Percentiles rank a stretch among this genome's conserved stretches.
These are phyloP conservation scores for Garra rufa DNA, from an alignment of 2,113 vertebrate species.

Conservation along the genomic window DNA sequence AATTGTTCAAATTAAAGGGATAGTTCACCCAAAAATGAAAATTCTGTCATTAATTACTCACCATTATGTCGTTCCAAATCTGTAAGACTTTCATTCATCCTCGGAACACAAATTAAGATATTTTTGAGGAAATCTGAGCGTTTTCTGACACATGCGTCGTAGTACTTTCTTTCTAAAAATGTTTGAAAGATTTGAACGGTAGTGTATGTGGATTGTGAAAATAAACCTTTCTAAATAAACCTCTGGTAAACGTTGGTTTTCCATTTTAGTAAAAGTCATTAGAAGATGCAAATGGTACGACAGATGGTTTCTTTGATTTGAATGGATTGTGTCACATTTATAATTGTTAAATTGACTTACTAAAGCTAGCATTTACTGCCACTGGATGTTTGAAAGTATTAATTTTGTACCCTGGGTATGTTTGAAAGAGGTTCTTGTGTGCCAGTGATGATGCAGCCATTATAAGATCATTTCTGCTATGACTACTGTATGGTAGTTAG, in stretches of 20 bases:
- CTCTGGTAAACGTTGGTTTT: background rate
- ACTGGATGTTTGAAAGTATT: conserved; percentile 2
- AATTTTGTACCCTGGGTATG: background rate
- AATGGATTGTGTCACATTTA: background rate
- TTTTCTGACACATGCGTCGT: too few species aligned
- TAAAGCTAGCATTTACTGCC: background rate
- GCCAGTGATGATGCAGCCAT: conserved; percentile 5
- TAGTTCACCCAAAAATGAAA: too few species aligned
- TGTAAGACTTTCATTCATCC: too few species aligned
- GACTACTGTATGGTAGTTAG: background rate
- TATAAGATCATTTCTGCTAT: conserved; percentile 24
- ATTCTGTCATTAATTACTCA: too few species aligned
- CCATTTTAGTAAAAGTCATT: background rate
- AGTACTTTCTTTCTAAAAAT: background rate
- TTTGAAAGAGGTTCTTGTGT: background rate
- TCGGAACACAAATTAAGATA: too few species aligned
- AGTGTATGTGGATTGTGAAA: background rate
- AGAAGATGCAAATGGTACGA: background rate
- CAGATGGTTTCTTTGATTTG: conserved; percentile 3
- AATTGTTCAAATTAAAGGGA: background rate
- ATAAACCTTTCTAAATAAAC: background rate
- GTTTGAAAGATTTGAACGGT: background rate
- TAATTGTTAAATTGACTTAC: background rate
- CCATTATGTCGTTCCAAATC: too few species aligned
- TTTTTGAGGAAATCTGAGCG: too few species aligned